These are phyloP conservation scores for Phylloscopus collybita DNA, from an alignment of 2,797 vertebrate genomes.

Conservation along the genomic window DNA sequence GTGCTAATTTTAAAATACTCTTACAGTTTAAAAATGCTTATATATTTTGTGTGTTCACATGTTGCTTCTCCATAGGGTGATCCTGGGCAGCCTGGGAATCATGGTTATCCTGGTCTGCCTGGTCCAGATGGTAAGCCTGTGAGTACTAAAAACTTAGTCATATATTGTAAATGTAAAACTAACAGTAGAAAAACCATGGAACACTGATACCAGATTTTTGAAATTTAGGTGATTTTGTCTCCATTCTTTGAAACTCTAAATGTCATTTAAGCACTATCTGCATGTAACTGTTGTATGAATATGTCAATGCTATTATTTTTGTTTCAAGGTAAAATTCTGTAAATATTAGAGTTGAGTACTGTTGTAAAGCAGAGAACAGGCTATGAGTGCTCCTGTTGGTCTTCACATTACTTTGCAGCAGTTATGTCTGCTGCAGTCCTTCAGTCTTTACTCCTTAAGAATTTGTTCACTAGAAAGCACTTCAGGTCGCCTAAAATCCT, in stretches of 20 bases:
- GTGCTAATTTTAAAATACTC: not conserved
- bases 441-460: not conserved
- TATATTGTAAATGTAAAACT: constrained; percentile 65
- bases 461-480: not conserved
- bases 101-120: constrained; percentile 89
- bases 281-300: not conserved
- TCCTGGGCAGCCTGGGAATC: constrained; percentile 82
- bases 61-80: constrained; percentile 82
- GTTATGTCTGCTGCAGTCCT: not conserved
- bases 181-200: not conserved
- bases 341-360: not conserved
- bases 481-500: not conserved
- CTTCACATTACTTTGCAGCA: not conserved
- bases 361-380: not conserved
- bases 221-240: not conserved
- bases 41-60: not conserved
- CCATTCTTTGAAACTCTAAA: not conserved
- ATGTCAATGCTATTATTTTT: not conserved
- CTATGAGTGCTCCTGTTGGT: not conserved
- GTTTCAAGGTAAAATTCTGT: not conserved
- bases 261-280: not conserved
- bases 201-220: not conserved
- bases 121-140: constrained; percentile 99
- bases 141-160: constrained; percentile 98
- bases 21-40: not conserved